These are phyloP conservation scores for Homalodisca vitripennis DNA, from an alignment of 1,140 invertebrate genomes.

Conservation along the genomic window DNA sequence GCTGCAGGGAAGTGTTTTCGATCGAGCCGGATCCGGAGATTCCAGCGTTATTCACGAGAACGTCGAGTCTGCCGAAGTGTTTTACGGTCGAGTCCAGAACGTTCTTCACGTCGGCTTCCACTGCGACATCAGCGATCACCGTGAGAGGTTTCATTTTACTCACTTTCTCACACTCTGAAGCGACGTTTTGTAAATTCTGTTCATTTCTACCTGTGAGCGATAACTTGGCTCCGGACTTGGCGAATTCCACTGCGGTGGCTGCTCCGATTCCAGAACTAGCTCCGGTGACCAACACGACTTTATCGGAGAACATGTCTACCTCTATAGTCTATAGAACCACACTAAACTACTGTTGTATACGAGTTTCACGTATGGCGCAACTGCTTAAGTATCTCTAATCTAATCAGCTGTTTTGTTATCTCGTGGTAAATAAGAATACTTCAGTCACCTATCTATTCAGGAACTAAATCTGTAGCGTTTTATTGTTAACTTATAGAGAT, in stretches of 20 bases:
- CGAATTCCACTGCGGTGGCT: constrained; percentile 25
- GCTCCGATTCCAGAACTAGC: no score
- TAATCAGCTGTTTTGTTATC: no score
- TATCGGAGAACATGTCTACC: no score
- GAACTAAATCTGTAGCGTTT: no score
- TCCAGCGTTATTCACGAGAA: constrained; percentile 87
- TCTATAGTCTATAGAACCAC: no score
- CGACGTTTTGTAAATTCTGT: constrained; percentile 47
- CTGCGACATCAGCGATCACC: constrained; percentile 67
- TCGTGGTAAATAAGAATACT: no score
- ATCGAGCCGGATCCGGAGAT: constrained; percentile 77
- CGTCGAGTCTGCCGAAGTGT: constrained; percentile 69
- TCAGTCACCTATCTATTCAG: no score
- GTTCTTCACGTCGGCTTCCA: constrained; percentile 68
- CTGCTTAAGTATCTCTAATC: no score
- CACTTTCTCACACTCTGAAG: constrained; percentile 42
- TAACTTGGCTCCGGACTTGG: constrained; percentile 29
- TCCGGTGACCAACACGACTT: no score
- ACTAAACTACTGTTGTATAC: no score
- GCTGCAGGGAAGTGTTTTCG: constrained; percentile 76
- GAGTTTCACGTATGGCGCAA: no score
- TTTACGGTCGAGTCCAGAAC: constrained; percentile 69
- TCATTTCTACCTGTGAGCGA: constrained; percentile 34
- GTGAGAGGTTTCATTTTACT: constrained; percentile 48
- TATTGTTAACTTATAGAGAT: no score